Evolutionary conservation across 2,888 invertebrate genomes (phyloP).

Genomic region (Pediacus dermestoides): DNA sequence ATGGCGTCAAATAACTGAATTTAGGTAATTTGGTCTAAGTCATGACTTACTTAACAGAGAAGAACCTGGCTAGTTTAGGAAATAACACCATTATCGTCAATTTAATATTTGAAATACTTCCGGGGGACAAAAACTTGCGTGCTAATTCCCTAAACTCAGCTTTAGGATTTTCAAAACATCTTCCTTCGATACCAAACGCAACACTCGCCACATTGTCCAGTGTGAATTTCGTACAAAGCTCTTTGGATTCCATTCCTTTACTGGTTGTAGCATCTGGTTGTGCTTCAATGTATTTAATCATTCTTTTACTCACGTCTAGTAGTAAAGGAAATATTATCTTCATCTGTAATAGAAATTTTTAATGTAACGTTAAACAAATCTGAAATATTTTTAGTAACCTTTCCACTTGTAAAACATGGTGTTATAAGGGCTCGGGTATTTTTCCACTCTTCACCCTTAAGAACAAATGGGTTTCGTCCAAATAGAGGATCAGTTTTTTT

Average conservation of each 20-base stretch:
- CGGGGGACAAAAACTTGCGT: too few relatives aligned
- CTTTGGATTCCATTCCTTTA: constrained; percentile 44
- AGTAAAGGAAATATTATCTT: constrained; percentile 5
- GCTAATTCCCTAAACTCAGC: constrained; percentile 26
- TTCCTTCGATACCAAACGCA: constrained; percentile 47
- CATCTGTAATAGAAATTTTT: constrained; percentile 1
- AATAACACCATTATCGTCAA: too few relatives aligned
- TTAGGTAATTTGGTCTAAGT: too few relatives aligned
- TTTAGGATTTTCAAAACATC: constrained; percentile 38
- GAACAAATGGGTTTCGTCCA: constrained; percentile 5
- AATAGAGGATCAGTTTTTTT: constrained; percentile 5
- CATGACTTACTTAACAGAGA: too few relatives aligned
- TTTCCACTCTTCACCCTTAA: constrained; percentile 7
- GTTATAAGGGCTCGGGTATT: not conserved
- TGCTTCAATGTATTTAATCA: not conserved
- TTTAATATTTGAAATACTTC: too few relatives aligned
- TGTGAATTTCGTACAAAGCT: constrained; percentile 32
- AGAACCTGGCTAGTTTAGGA: too few relatives aligned
- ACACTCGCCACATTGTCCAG: constrained; percentile 48
- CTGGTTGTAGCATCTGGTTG: constrained; percentile 4
- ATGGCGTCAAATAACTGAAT: too few relatives aligned
- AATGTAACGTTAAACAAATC: not conserved
- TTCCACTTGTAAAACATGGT: constrained; percentile 5
- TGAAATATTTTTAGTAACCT: not conserved
- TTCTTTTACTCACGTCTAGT: not conserved